phyloP scores from a whole-genome alignment of 92 coral and sea anemone species.

The Epizoanthus stellaris region DNA sequence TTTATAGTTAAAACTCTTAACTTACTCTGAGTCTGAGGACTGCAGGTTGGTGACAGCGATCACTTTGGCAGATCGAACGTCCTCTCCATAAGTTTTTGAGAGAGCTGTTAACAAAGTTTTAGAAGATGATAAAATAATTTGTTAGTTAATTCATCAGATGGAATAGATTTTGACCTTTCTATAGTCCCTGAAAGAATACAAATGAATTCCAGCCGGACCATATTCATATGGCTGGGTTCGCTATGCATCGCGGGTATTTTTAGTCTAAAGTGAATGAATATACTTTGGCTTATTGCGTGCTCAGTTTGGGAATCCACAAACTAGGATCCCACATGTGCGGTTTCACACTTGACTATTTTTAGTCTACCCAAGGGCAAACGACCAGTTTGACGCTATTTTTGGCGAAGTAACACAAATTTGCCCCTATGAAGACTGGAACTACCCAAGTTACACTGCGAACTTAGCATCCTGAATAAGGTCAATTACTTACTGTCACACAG shows the following conservation, averaged over 20 bases:
- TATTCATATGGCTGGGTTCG: no score
- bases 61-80: conserved; percentile 72
- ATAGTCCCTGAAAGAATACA: no score
- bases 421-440: background rate
- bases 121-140: background rate
- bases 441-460: background rate
- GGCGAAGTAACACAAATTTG: background rate
- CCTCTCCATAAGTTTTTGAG: conserved; percentile 73
- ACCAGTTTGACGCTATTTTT: no score
- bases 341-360: no score
- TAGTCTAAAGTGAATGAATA: no score
- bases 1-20: background rate
- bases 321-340: no score
- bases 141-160: background rate
- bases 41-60: conserved; percentile 77
- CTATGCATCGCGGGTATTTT: no score
- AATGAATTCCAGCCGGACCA: no score
- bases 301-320: no score
- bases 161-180: background rate
- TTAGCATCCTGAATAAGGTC: background rate
- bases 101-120: conserved; percentile 51
- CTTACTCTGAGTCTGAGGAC: conserved; percentile 79
- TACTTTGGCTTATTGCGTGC: no score
- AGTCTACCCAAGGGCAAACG: no score
- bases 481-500: conserved; percentile 9